A percentile compares a stretch with the other conserved stretches of the same genome.
These are phyloP conservation scores for Scopus umbretta DNA, from an alignment of 2,113 vertebrate genomes.

Conservation along the genomic window DNA sequence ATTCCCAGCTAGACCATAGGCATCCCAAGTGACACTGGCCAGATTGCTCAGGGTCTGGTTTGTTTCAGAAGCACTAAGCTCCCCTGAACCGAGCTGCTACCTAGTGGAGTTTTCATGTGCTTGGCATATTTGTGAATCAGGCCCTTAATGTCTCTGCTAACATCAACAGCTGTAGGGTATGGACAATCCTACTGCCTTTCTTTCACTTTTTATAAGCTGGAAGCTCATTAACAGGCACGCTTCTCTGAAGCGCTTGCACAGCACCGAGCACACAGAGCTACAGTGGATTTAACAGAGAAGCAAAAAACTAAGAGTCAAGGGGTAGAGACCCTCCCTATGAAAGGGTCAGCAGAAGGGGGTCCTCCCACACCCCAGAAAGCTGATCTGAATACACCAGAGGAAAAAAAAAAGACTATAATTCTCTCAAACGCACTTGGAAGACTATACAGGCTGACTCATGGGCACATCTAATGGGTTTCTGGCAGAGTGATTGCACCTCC, in stretches of 20 bases:
- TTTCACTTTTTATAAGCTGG: background rate
- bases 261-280: background rate
- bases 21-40: background rate
- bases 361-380: background rate
- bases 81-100: background rate
- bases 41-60: background rate
- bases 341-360: background rate
- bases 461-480: conserved; percentile 13
- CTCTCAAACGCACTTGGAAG: background rate
- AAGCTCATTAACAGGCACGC: background rate
- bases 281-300: background rate
- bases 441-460: background rate
- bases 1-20: background rate
- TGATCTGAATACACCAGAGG: background rate
- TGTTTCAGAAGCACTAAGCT: background rate
- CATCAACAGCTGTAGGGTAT: background rate
- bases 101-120: background rate
- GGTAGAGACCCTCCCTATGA: background rate
- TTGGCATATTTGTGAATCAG: background rate
- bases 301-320: background rate
- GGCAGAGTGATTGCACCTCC: background rate
- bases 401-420: background rate
- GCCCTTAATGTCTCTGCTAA: background rate
- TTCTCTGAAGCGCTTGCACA: background rate
- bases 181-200: background rate